These are phyloP conservation scores for Lepidothrix coronata DNA, from an alignment of 2,113 vertebrate genomes.

Conservation along the genomic window DNA sequence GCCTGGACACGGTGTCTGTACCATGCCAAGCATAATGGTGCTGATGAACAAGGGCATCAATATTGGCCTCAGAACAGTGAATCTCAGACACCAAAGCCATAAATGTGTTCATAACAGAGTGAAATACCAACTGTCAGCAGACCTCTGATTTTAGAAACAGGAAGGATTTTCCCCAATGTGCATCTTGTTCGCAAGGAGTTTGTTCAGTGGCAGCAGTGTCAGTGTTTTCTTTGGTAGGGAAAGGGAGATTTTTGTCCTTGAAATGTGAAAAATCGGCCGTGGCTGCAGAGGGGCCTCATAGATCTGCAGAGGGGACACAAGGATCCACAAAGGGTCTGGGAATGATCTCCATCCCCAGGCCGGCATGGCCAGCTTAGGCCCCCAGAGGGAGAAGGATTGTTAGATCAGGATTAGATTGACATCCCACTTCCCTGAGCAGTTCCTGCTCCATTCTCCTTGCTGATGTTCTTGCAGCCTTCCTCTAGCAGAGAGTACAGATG, in stretches of 20 bases:
- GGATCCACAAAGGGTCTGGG: background rate
- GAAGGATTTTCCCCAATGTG: background rate
- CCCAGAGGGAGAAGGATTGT: background rate
- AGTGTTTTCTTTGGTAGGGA: background rate
- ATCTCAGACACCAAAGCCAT: background rate
- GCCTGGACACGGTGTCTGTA: background rate
- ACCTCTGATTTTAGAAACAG: background rate
- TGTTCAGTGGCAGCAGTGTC: background rate
- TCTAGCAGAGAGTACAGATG: background rate
- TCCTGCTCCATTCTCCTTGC: background rate
- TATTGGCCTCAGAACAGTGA: background rate
- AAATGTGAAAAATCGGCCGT: background rate
- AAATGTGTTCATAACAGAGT: rapidly evolving
- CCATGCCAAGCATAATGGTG: rapidly evolving
- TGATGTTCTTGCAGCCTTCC: background rate
- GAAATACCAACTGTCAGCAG: background rate
- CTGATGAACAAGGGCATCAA: background rate
- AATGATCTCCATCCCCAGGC: background rate
- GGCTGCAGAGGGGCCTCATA: background rate
- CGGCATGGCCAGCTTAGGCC: background rate
- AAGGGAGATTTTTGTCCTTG: background rate
- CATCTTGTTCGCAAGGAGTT: background rate
- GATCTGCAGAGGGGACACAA: background rate
- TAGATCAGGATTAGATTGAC: background rate
- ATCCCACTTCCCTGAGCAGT: background rate